Base-by-base conservation (phyloP, 2,113 vertebrate species). In the Shinisaurus crocodilurus region DNA sequence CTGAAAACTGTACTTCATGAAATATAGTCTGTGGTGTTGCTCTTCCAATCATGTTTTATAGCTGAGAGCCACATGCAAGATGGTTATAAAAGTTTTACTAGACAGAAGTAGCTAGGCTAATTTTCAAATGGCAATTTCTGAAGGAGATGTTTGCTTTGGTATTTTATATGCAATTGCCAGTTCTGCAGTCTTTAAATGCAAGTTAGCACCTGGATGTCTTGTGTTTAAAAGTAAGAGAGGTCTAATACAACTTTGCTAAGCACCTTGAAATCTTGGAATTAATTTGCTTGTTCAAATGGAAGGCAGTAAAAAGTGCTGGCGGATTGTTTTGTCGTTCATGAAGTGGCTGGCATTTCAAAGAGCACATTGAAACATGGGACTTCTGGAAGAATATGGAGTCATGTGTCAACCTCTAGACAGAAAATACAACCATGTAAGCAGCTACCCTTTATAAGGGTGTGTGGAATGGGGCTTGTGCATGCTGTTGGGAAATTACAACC, bases 61-160 rank as follows among this genome's bases (percentile, higher is more conserved):
- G 93, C 0, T 1, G 69, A 80, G 89, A 92, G 92, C 93, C 95
- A 96, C 94, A 95, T 96, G 95, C 91, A 93, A 91, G 72, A 94
- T 18, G 88, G 90, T 89, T 94, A 88, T 96, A 96, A 96, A 96
- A 94, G 81, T 91, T 95, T 91, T 93, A 92, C 83, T 93, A 83
- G 94, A 0, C 27, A 90, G 91, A 81, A 88, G 80, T 87, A 92
- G 94, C 86, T 81, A 85, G n/a, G 83, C 48, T 89, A n/a, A 92
- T 91, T 95, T 95, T 95, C 88, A 95, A 91, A 94, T 92, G 94
- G 90, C 81, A 50, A 54, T 63, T 89, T 74, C 90, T 40, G 25
- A 40, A 87, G 82, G 89, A 90, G 87, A 86, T 89, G 90, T 91
- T 95, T 90, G 43, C 88, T 94, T 94, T 92, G 87, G 77, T 83